A percentile compares a stretch with the other conserved stretches of the same genome.
Conservation (phyloP, 2,113 vertebrate species). For the Notarius lentiginosus region DNA sequence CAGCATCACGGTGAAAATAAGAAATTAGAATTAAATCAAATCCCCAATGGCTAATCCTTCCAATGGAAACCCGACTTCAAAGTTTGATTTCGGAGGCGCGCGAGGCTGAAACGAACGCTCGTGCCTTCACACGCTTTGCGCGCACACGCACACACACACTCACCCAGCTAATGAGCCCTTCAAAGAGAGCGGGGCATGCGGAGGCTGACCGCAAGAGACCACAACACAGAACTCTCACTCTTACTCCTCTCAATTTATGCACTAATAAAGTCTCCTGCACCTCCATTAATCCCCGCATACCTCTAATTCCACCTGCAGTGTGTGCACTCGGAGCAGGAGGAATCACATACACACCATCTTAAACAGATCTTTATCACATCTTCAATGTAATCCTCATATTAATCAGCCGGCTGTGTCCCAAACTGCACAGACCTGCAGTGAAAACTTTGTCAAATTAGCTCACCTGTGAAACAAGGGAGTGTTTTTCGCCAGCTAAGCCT, state of each 20-base stretch:
- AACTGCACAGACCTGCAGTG: neutral
- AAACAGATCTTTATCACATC: neutral
- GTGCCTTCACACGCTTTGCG: constrained; percentile 69
- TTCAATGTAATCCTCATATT: neutral
- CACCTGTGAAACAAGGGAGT: neutral
- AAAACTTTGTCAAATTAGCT: neutral
- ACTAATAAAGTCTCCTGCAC: constrained; percentile 33
- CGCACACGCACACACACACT: constrained; percentile 75
- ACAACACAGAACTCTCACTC: constrained; percentile 11
- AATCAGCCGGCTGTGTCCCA: no score
- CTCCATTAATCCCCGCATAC: constrained; percentile 31
- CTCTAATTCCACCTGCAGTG: neutral
- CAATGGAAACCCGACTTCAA: constrained; percentile 78
- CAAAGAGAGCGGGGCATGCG: constrained; percentile 70
- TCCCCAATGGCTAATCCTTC: constrained; percentile 75
- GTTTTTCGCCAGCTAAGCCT: neutral
- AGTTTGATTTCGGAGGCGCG: constrained; percentile 77
- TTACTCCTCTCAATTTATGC: constrained; percentile 25
- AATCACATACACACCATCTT: neutral
- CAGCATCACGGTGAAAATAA: constrained; percentile 58
- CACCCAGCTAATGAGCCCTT: constrained; percentile 78
- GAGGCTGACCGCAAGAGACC: constrained; percentile 74
- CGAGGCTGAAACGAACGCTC: constrained; percentile 67
- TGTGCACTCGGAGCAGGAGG: neutral
- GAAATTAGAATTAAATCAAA: constrained; percentile 70